Percentiles rank a stretch among this genome's conserved stretches.
Conservation (phyloP, 2,113 vertebrate genomes). For the Turnix velox region DNA sequence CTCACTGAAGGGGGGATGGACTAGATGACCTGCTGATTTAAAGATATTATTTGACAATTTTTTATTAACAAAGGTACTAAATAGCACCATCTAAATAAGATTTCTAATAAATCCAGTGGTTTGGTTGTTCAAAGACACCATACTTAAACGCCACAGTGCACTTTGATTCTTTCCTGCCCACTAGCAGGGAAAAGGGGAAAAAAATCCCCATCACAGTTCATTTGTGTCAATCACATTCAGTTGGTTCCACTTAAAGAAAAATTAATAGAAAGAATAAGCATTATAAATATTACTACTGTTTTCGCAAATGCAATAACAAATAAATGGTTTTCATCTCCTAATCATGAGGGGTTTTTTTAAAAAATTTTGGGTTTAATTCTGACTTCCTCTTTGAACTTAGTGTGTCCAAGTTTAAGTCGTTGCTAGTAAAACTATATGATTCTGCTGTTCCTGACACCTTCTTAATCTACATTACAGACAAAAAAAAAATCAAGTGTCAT, state of each 20-base stretch:
- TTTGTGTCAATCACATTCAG: neutral
- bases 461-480: neutral
- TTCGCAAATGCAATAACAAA: neutral
- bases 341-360: neutral
- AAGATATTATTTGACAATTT: neutral
- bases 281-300: neutral
- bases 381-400: neutral
- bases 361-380: neutral
- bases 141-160: neutral
- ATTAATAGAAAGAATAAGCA: neutral
- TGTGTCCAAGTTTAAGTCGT: neutral
- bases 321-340: neutral
- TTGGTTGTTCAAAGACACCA: neutral
- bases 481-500: neutral
- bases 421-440: neutral
- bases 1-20: too few species aligned
- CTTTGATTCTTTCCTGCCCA: neutral
- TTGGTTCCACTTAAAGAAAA: neutral
- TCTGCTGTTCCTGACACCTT: neutral
- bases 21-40: neutral
- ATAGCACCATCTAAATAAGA: neutral
- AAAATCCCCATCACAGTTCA: neutral
- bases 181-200: neutral
- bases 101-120: neutral
- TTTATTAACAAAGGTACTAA: neutral